These are phyloP conservation scores for Cheilosia vulpina DNA, from an alignment of 2,888 invertebrate genomes.

Conservation along the genomic window DNA sequence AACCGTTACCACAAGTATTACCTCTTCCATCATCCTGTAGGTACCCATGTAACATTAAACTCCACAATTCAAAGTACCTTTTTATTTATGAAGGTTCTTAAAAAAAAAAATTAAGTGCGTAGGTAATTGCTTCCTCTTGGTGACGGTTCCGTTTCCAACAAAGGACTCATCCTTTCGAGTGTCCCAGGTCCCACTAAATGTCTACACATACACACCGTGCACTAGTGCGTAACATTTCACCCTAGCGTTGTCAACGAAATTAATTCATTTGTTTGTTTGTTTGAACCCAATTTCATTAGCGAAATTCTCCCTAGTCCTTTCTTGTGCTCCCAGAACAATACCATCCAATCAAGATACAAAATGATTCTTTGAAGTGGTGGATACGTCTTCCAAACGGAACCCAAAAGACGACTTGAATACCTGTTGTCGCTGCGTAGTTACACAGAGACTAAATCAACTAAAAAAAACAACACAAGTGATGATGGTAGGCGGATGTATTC, in stretches of 20 bases:
- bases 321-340: not conserved
- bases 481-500: not conserved
- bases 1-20: no score
- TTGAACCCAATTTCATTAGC: conserved; percentile 3
- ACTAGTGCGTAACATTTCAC: not conserved
- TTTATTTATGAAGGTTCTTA: no score
- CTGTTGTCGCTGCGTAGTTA: not conserved
- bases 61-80: no score
- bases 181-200: not conserved
- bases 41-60: no score
- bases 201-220: not conserved
- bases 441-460: not conserved
- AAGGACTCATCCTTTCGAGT: not conserved
- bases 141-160: not conserved
- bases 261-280: not conserved
- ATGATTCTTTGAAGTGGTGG: not conserved
- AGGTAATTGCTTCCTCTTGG: no score
- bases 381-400: not conserved
- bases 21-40: no score
- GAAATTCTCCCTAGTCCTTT: not conserved
- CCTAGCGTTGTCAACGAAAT: not conserved
- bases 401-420: not conserved
- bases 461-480: not conserved
- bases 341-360: not conserved
- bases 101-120: no score